phyloP scores from a whole-genome alignment of 2,797 vertebrate genomes.

The Ficedula albicollis region DNA sequence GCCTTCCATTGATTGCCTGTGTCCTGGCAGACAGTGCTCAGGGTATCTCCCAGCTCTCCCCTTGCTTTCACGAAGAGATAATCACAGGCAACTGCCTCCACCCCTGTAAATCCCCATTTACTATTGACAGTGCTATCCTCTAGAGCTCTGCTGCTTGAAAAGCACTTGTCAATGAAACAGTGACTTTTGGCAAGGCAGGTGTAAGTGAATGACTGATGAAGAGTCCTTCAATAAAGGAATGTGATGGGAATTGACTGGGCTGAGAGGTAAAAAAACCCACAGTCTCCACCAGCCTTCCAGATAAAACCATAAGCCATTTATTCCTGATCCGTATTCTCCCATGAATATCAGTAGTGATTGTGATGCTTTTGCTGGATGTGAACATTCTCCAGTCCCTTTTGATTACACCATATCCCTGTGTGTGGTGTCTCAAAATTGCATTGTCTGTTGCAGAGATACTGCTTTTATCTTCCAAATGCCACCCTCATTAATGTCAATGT shows the following conservation, averaged over 20 bases:
- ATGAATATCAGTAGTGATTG: not conserved
- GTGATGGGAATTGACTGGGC: conserved; percentile 21
- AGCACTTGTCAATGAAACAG: conserved; percentile 41
- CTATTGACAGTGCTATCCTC: conserved; percentile 32
- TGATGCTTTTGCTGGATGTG: not conserved
- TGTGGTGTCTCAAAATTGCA: not conserved
- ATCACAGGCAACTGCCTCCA: not conserved
- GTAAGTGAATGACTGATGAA: conserved; percentile 50
- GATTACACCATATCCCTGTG: not conserved
- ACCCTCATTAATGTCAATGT: conserved; percentile 51
- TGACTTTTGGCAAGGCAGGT: conserved; percentile 54
- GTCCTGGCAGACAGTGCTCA: not conserved
- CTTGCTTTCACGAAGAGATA: conserved; percentile 37
- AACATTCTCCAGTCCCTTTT: conserved; percentile 2
- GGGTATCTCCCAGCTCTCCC: not conserved
- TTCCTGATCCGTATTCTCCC: not conserved
- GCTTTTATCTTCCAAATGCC: conserved; percentile 66
- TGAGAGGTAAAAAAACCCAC: not conserved
- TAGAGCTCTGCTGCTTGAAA: conserved; percentile 28
- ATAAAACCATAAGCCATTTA: not conserved
- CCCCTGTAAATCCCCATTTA: conserved; percentile 34
- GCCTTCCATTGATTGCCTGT: not conserved
- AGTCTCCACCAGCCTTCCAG: not conserved
- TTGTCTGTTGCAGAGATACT: conserved; percentile 33
- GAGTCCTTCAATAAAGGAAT: conserved; percentile 13